Evolutionary conservation across 2,888 invertebrate genomes (phyloP), one percentile per base, ranked within the genome.

Genomic region (Lamproptera curius): DNA sequence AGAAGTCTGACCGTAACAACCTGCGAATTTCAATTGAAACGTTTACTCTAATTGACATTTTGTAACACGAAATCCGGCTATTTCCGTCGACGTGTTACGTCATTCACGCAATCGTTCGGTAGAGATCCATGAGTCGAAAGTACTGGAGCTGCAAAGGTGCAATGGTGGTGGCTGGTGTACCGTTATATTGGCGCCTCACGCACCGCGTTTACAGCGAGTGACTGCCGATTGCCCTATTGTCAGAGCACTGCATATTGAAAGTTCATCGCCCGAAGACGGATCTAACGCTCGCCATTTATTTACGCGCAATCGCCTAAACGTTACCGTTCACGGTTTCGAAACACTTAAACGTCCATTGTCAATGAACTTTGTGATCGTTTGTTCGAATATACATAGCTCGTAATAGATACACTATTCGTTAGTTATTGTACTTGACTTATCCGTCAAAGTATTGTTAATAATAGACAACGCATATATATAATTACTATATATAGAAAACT

Each of bases 181-280:
- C 65, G 67, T 69, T 69, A 65, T 67, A 66, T 69, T 66, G 58
- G 58, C 55, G 52, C 56, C 60, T 59, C 61, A 58, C 57, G 59
- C 59, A 52, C 55, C 57, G 55, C 51, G 48, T 51, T 55, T 54
- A 41, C 52, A 52, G 53, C 48, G 53, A 51, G 39, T 52, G 56
- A 53, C 57, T 58, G 61, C 51, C 61, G 55, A 65, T 66, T 67
- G 70, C 67, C 67, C 65, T 68, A 65, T 65, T 71, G 72, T 70
- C 68, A 71, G 70, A 73, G 66, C 71, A n/a, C 72, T 70, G 70
- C 70, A 77, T 75, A 60, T 61, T 59, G 55, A 56, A 56, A 57
- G 65, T 72, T 73, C 73, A 68, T 69, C 67, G 73, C 56, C 67
- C 71, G 66, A 55, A 57, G 51, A 55, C 64, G 62, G 62, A 68